phyloP scores from a whole-genome alignment of 2,113 vertebrate genomes.

The Oreocharis arfaki region DNA sequence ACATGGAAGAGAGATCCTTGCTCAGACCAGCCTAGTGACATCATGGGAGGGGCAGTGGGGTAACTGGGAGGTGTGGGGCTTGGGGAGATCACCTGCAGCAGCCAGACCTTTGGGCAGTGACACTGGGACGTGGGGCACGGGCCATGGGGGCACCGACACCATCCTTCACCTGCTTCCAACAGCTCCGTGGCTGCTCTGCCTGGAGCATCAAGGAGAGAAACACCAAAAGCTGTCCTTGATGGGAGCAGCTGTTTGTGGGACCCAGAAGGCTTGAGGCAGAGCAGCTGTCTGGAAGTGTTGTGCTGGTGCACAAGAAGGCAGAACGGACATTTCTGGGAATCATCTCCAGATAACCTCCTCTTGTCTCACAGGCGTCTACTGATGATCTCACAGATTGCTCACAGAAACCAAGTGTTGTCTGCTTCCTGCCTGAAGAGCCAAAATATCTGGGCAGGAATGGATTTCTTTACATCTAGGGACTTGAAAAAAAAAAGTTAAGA shows the following conservation, averaged over 20 bases:
- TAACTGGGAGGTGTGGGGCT: background rate
- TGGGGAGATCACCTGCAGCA: background rate
- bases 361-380: background rate
- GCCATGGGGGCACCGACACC: background rate
- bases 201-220: background rate
- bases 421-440: background rate
- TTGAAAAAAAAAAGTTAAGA: background rate
- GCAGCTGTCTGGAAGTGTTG: background rate
- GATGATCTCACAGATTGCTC: background rate
- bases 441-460: background rate
- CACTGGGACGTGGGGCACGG: accelerated
- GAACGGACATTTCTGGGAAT: background rate
- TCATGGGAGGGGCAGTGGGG: background rate
- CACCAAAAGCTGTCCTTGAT: background rate
- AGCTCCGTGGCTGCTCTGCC: accelerated
- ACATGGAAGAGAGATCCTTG: background rate
- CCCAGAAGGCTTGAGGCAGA: background rate
- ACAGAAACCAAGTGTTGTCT: background rate
- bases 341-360: background rate
- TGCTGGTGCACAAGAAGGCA: background rate
- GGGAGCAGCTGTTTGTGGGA: background rate
- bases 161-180: accelerated
- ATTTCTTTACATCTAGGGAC: background rate
- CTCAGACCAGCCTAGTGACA: background rate
- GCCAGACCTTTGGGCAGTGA: background rate